Percentiles rank a stretch among this genome's conserved stretches.
These are phyloP conservation scores for Desmophyllum pertusum DNA, from an alignment of 92 coral and sea anemone species.

Conservation along the genomic window DNA sequence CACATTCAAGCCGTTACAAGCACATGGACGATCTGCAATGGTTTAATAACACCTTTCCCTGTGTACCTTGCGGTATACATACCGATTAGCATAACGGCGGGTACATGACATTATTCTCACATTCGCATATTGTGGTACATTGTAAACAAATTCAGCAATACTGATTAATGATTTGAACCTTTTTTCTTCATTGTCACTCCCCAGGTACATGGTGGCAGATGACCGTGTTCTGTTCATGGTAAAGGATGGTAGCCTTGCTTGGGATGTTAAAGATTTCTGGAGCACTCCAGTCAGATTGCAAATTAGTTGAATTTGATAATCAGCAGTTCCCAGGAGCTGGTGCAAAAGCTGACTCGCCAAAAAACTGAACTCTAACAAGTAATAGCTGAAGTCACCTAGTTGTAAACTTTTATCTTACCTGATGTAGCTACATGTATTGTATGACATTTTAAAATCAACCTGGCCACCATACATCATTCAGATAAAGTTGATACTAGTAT, in stretches of 20 bases:
- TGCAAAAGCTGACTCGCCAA: constrained; percentile 43
- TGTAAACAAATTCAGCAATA: background rate
- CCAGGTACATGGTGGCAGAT: constrained; percentile 90
- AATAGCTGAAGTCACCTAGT: background rate
- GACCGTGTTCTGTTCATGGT: constrained; percentile 83
- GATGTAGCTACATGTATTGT: no score
- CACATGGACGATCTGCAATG: no score
- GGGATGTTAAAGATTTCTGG: constrained; percentile 94
- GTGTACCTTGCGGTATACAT: no score
- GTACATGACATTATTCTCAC: no score
- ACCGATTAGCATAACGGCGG: no score
- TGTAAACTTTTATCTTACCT: no score
- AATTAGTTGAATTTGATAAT: constrained; percentile 95
- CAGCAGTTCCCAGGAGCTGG: constrained; percentile 94
- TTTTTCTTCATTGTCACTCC: background rate
- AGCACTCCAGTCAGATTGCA: constrained; percentile 93
- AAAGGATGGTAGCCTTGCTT: constrained; percentile 95
- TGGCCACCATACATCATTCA: no score
- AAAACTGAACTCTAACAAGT: constrained; percentile 71
- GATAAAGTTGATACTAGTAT: no score
- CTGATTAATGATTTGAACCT: background rate
- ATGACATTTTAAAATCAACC: no score
- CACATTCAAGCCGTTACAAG: no score
- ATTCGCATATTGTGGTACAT: no score
- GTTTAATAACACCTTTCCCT: no score